Base-by-base conservation (phyloP, 2,113 vertebrate genomes). In the Enhydra lutris region DNA sequence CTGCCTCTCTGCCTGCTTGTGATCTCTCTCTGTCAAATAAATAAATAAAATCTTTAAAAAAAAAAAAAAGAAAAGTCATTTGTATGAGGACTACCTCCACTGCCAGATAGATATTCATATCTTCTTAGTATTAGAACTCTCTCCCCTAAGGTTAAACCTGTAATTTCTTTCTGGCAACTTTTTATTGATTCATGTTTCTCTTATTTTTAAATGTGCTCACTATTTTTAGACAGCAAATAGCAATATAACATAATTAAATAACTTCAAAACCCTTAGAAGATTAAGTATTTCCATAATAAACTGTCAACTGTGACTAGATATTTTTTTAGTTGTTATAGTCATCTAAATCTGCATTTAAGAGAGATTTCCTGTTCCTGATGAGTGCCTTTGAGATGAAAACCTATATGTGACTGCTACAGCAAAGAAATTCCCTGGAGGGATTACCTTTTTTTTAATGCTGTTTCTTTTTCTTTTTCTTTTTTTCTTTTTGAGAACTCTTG, bases 231-330 rank as follows among this genome's bases (percentile, higher is more conserved):
- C 4, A 93, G 45, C 65, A 29, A 69, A 87, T 78, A 74, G 15
- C 1, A 63, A 50, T 47, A 24, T 81, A 61, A 91, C 50, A 65
- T 20, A 23, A 59, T 26, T 95, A 1, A 0, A 17, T 55, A 63
- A 96, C 95, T 97, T 39, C 6, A 81, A 83, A 17, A 4, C 97
- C 67, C 89, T 96, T 57, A 74, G 23, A 91, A 95, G 7, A 71
- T 1, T 50, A 93, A 55, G 7, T 31, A 90, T 85, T 78, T 39
- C 12, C 12, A 78, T 91, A 14, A 45, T 20, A 90, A 91, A 29
- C 0, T 2, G 12, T 7, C 0, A 61, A 3, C 21, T 76, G 31
- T 59, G 3, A 39, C 34, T 86, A 39, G 9, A 31, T 31, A 57
- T 26, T 61, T 45, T 52, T 71, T 65, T 59, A 88, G 8, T 39